Evolutionary conservation across 1,140 invertebrate species (phyloP).

Genomic region (Macrobrachium nipponense): DNA sequence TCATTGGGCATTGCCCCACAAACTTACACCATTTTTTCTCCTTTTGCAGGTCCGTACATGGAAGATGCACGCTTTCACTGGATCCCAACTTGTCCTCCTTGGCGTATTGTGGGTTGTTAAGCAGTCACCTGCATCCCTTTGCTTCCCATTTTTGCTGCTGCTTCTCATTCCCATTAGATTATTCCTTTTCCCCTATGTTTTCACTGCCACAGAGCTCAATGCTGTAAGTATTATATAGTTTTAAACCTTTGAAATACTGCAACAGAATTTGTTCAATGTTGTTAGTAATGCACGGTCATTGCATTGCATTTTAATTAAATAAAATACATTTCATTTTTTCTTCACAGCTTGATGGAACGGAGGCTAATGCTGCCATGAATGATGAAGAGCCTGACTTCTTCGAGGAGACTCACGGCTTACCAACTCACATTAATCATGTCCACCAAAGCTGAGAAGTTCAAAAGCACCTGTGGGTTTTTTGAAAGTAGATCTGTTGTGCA

Average conservation of each 20-base stretch:
- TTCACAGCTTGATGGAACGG: constrained; percentile 57
- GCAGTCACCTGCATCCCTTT: constrained; percentile 85
- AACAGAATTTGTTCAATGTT: background rate
- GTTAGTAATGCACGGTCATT: background rate
- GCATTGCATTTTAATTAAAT: background rate
- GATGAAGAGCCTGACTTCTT: constrained; percentile 62
- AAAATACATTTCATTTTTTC: background rate
- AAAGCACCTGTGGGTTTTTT: too few relatives aligned
- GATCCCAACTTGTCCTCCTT: constrained; percentile 84
- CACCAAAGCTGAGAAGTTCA: constrained; percentile 45
- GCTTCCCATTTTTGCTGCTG: constrained; percentile 92
- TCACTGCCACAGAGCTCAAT: constrained; percentile 82
- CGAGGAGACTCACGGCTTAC: constrained; percentile 60
- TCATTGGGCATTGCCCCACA: background rate
- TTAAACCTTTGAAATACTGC: too few relatives aligned
- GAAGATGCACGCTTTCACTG: constrained; percentile 93
- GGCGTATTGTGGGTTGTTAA: constrained; percentile 87
- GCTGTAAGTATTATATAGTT: constrained; percentile 74
- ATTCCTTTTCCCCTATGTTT: constrained; percentile 80
- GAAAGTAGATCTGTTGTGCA: too few relatives aligned
- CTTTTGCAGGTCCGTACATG: constrained; percentile 82
- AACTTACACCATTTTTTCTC: constrained; percentile 56
- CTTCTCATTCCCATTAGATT: constrained; percentile 88
- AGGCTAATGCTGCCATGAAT: constrained; percentile 25
- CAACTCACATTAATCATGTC: constrained; percentile 47